These are phyloP conservation scores for Trachythela sp. DNA, from an alignment of 64 coral and sea anemone species.

Conservation along the genomic window DNA sequence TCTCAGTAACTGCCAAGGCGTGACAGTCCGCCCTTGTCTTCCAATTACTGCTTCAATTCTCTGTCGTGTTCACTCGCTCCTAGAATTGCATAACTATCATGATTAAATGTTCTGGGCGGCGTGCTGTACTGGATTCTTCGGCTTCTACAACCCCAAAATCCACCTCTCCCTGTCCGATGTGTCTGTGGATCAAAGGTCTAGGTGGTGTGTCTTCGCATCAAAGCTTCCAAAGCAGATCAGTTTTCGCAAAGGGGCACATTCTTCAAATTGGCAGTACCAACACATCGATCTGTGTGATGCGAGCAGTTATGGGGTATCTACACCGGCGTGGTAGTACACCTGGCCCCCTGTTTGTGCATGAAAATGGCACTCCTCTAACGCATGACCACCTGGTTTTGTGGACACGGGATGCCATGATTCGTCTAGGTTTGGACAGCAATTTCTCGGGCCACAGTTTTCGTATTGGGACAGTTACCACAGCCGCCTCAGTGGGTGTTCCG, in stretches of 20 bases:
- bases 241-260: not conserved
- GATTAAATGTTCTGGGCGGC: not conserved
- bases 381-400: no score
- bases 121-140: not conserved
- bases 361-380: no score
- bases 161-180: slow-evolving; percentile 4
- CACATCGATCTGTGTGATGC: no score
- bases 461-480: no score
- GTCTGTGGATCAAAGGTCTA: not conserved
- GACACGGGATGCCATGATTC: no score
- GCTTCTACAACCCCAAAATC: not conserved
- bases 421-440: no score
- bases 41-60: not conserved
- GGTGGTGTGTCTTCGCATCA: not conserved
- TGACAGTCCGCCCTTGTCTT: not conserved
- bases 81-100: not conserved
- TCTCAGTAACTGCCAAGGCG: not conserved
- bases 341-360: no score
- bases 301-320: not conserved
- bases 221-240: slow-evolving; percentile 16
- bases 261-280: not conserved
- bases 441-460: no score
- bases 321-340: not conserved
- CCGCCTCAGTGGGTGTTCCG: no score
- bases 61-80: not conserved